Evolutionary conservation across 1,140 invertebrate genomes (phyloP).

Genomic region (Drosophila kohkoa): DNA sequence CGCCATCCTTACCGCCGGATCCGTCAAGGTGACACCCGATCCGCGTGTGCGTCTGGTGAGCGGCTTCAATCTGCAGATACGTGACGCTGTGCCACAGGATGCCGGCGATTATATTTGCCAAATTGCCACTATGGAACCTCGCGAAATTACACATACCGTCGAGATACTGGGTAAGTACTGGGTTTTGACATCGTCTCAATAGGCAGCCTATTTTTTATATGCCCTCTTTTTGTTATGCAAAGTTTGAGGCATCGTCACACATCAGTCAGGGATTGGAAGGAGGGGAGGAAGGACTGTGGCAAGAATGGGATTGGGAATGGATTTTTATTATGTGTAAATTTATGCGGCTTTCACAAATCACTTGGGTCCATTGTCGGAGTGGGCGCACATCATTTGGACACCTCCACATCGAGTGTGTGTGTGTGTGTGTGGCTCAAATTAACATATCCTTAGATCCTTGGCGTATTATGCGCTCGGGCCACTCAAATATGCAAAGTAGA

Average conservation of each 20-base stretch:
- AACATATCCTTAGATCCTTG: constrained; percentile 76
- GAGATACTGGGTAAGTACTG: constrained; percentile 87
- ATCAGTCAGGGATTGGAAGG: constrained; percentile 42
- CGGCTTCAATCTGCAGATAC: constrained; percentile 87
- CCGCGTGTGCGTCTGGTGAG: constrained; percentile 86
- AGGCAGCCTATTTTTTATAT: background rate
- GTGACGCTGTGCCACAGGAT: constrained; percentile 86
- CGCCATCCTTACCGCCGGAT: constrained; percentile 87
- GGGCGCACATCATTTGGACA: constrained; percentile 66
- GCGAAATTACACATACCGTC: constrained; percentile 87
- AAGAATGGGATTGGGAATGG: background rate
- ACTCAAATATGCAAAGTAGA: constrained; percentile 82
- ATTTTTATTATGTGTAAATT: constrained; percentile 66
- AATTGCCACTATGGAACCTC: constrained; percentile 86
- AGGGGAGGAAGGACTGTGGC: background rate
- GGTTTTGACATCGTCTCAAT: background rate
- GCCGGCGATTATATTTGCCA: constrained; percentile 88
- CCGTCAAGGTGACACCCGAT: constrained; percentile 87
- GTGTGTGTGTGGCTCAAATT: constrained; percentile 58
- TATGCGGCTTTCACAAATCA: constrained; percentile 75
- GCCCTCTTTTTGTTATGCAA: constrained; percentile 68
- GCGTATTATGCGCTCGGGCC: constrained; percentile 59
- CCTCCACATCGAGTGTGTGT: constrained; percentile 24
- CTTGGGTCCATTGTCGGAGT: constrained; percentile 74
- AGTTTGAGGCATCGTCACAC: constrained; percentile 40